Percentiles rank a stretch among this genome's conserved stretches.
phyloP scores from a whole-genome alignment of 2,888 invertebrate genomes.

The Drosophila yooni region DNA sequence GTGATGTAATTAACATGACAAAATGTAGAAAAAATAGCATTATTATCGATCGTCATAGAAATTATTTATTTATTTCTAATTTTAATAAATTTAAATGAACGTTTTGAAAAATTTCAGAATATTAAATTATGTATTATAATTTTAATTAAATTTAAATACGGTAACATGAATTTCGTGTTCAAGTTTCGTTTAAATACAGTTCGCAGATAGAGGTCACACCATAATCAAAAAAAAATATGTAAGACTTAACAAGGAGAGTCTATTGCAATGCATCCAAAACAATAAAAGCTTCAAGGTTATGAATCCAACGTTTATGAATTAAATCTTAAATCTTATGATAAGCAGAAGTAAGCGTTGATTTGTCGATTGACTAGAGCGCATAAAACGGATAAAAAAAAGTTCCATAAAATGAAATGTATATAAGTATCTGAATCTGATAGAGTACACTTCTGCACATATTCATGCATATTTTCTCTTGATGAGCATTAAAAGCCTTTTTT shows the following conservation, averaged over 20 bases:
- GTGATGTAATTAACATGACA: not conserved
- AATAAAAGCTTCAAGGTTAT: not conserved
- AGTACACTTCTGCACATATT: not conserved
- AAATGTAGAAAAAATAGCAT: not conserved
- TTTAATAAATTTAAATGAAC: not conserved
- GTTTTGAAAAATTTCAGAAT: not conserved
- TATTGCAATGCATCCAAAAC: not conserved
- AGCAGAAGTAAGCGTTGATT: not conserved
- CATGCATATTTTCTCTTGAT: slow-evolving; percentile 4
- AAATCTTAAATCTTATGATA: not conserved
- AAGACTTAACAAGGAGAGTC: not conserved
- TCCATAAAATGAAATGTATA: not conserved
- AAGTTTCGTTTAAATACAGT: not conserved
- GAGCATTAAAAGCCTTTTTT: slow-evolving; percentile 52
- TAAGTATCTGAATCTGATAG: not conserved
- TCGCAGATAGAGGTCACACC: not conserved
- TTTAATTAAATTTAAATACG: not conserved
- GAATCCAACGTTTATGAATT: not conserved
- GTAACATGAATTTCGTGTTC: not conserved
- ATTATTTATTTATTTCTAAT: not conserved
- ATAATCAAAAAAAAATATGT: not conserved
- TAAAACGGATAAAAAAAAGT: not conserved
- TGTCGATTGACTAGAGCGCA: not conserved
- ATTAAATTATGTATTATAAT: not conserved
- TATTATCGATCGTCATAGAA: not conserved